Base-by-base conservation (phyloP, 1,140 invertebrate genomes). In the Gryon sp. region DNA sequence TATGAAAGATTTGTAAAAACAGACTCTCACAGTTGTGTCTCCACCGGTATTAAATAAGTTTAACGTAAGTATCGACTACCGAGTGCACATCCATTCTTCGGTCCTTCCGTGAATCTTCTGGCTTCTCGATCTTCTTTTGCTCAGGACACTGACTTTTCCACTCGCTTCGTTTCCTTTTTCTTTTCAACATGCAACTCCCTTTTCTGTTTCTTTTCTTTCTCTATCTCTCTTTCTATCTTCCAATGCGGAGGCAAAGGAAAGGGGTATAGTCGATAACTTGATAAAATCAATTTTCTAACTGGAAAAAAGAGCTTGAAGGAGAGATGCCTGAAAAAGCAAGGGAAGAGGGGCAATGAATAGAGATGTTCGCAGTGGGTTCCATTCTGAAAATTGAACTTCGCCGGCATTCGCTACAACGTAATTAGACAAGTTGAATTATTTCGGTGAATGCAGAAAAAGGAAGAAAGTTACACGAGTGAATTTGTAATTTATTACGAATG, bases 281-380 rank as follows among this genome's bases (percentile, higher is more conserved):
- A 69, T 76, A 76, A 76, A 76, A 76, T 76, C 63, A 76, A 76
- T 76, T 76, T 69, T 63, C 50, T 41, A 57, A 53, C 53, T 24
- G 26, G 48, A 43, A 55, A 48, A 48, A 62, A 52, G 26, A 52
- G 30, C 14, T 43, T 11, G 26, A 15, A 48, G 20, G 8, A 57
- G 32, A 48, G 20, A 6, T n/a, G n/a, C n/a, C 14, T 5, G 15
- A 28, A 50, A 22, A 43, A n/a, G 9, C 15, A 24, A 38, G 16
- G 19, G 20, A 5, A n/a, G n/a, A n/a, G n/a, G n/a, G n/a, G 12
- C 3, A 7, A 36, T 48, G 38, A 40, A 68, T 55, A 40, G 45
- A 63, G 59, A 63, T 50, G 45, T 50, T 40, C 32, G 7, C 7
- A 18, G 4, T n/a, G 26, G 8, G 38, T 7, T 24, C 7, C 28